Conservation (phyloP, 2,113 vertebrate species). For the Orycteropus afer region DNA sequence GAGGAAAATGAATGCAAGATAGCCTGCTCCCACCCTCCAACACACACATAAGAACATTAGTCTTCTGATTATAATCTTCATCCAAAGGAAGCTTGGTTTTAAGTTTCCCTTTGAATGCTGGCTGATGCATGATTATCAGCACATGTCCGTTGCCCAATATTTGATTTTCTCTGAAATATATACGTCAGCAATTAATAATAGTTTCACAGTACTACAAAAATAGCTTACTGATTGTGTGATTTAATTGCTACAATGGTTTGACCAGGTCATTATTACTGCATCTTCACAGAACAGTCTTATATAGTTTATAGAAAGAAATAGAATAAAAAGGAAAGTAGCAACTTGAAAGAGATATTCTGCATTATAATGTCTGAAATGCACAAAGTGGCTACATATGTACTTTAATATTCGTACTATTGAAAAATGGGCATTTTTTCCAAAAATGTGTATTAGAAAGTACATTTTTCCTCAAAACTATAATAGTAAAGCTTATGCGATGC, state of each 20-base stretch:
- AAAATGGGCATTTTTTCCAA: not conserved
- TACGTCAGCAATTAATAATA: conserved; percentile 28
- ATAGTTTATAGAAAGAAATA: not conserved
- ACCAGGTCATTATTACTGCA: not conserved
- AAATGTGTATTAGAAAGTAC: not conserved
- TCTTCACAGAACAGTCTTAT: conserved; percentile 6
- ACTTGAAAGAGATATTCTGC: not conserved
- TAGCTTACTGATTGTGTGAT: conserved; percentile 51
- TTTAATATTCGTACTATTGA: not conserved
- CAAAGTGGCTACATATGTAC: not conserved
- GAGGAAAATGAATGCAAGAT: conserved; percentile 1
- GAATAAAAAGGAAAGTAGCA: not conserved
- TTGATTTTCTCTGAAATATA: conserved; percentile 72
- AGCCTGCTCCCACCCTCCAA: not conserved
- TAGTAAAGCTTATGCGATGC: not conserved
- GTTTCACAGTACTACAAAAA: conserved; percentile 29
- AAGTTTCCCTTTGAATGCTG: conserved; percentile 73
- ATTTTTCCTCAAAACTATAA: not conserved
- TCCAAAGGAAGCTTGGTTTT: conserved; percentile 58
- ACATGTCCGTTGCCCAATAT: conserved; percentile 16
- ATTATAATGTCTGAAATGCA: not conserved
- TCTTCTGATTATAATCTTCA: conserved; percentile 63
- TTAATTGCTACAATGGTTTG: conserved; percentile 48
- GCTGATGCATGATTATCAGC: conserved; percentile 65
- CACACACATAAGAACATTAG: not conserved